These are phyloP conservation scores for Drosophila pseudotalamancana DNA, from an alignment of 2,888 invertebrate species.

Conservation along the genomic window DNA sequence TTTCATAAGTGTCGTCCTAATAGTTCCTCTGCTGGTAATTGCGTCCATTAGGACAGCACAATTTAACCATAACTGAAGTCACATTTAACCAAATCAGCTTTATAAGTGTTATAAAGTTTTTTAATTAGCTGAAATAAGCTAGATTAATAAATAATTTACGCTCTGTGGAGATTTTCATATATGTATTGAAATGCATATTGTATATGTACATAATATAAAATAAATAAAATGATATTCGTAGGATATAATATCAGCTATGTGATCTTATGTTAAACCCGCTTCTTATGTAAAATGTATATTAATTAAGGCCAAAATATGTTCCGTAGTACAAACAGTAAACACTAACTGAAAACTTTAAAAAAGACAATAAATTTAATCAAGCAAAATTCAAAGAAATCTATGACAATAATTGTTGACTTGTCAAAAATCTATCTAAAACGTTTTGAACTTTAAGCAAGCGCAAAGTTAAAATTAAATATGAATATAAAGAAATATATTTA, in stretches of 20 bases:
- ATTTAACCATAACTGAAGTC: slow-evolving; percentile 19
- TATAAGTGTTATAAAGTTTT: slow-evolving; percentile 33
- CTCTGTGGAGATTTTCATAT: slow-evolving; percentile 18
- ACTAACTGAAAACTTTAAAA: slow-evolving; percentile 32
- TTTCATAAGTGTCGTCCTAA: slow-evolving; percentile 25
- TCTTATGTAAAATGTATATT: slow-evolving; percentile 32
- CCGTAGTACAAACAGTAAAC: slow-evolving; percentile 54
- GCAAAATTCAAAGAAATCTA: slow-evolving; percentile 2
- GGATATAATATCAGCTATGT: slow-evolving; percentile 58
- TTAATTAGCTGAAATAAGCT: not conserved
- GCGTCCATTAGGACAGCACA: slow-evolving; percentile 5
- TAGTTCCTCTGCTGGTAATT: slow-evolving; percentile 35
- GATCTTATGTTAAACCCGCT: slow-evolving; percentile 73
- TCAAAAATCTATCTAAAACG: slow-evolving; percentile 3
- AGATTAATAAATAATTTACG: slow-evolving; percentile 14
- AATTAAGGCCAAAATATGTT: slow-evolving; percentile 31
- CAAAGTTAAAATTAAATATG: slow-evolving; percentile 1
- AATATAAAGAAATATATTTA: slow-evolving; percentile 7
- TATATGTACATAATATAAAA: slow-evolving; percentile 9
- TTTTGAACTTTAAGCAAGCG: not conserved
- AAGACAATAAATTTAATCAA: slow-evolving; percentile 60
- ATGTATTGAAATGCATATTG: not conserved
- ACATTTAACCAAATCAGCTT: slow-evolving; percentile 51
- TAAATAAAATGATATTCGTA: slow-evolving; percentile 28
- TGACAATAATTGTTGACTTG: slow-evolving; percentile 48